phyloP scores from a whole-genome alignment of 30 jellyfish, hydroid and myxozoan genomes.

The Phacellophora camtschatica region DNA sequence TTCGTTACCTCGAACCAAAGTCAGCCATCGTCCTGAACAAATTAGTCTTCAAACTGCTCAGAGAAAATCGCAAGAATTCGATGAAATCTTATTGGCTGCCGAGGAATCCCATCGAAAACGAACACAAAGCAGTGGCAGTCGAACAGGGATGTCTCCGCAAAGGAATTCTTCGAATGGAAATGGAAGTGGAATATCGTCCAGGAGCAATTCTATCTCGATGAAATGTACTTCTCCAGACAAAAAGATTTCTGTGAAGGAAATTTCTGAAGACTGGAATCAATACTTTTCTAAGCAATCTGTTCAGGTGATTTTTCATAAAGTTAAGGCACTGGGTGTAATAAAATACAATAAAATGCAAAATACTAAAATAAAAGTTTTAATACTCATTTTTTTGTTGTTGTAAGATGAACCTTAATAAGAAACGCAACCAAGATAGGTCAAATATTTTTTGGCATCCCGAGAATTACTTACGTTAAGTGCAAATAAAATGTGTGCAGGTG shows the following conservation, averaged over 20 bases:
- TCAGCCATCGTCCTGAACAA: background rate
- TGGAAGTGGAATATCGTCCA: background rate
- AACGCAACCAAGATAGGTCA: too few relatives aligned
- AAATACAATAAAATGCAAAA: too few relatives aligned
- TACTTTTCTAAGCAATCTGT: background rate
- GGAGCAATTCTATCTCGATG: background rate
- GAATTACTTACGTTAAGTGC: too few relatives aligned
- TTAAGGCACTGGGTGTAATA: too few relatives aligned
- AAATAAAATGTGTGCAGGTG: too few relatives aligned
- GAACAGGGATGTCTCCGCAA: background rate
- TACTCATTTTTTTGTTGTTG: too few relatives aligned
- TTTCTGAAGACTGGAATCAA: constrained; percentile 32
- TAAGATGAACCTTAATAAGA: too few relatives aligned
- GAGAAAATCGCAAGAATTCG: background rate
- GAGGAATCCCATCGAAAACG: constrained; percentile 41
- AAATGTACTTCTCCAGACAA: background rate
- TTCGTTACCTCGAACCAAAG: constrained; percentile 26
- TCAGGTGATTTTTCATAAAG: constrained; percentile 13
- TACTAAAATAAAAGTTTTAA: too few relatives aligned
- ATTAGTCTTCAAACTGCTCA: background rate
- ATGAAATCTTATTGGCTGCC: constrained; percentile 5
- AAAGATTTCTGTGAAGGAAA: constrained; percentile 11
- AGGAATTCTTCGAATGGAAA: background rate
- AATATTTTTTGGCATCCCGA: too few relatives aligned
- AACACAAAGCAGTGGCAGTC: constrained; percentile 8